Percentiles rank a stretch among this genome's conserved stretches.
Evolutionary conservation across 2,888 invertebrate genomes (phyloP).

Genomic region (Schizaphis graminum): DNA sequence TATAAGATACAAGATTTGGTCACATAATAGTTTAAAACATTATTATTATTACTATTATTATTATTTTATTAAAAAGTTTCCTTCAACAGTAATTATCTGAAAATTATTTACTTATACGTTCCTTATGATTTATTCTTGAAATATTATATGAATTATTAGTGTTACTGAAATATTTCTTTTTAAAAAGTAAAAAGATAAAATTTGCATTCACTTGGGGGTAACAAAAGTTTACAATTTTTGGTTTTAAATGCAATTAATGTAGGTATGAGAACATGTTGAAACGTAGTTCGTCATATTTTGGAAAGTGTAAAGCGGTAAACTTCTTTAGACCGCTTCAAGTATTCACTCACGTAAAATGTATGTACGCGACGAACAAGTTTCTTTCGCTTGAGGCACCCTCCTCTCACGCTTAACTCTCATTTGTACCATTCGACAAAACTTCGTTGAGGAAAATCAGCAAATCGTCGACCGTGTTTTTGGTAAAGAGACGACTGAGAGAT

Average conservation of each 20-base stretch:
- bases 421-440: slow-evolving; percentile 59
- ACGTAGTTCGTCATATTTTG: slow-evolving; percentile 43
- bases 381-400: slow-evolving; percentile 31
- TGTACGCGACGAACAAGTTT: slow-evolving; percentile 34
- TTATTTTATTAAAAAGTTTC: not conserved
- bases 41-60: too few species aligned
- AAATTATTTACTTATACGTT: not conserved
- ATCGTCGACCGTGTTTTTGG: slow-evolving; percentile 38
- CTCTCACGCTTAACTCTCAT: not conserved
- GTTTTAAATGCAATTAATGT: slow-evolving; percentile 52
- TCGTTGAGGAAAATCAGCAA: slow-evolving; percentile 56
- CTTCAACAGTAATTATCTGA: not conserved
- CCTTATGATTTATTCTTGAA: not conserved
- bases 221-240: slow-evolving; percentile 32
- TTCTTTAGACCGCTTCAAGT: slow-evolving; percentile 51
- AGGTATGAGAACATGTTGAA: slow-evolving; percentile 25
- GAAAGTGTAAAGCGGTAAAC: slow-evolving; percentile 33
- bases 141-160: not conserved
- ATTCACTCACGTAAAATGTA: slow-evolving; percentile 35
- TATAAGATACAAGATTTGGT: not conserved
- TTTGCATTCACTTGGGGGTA: not conserved
- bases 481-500: slow-evolving; percentile 27
- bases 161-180: not conserved
- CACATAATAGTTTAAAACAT: not conserved
- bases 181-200: not conserved